Conservation (phyloP, 92 coral and sea anemone genomes). For the Phenganax subtilis region DNA sequence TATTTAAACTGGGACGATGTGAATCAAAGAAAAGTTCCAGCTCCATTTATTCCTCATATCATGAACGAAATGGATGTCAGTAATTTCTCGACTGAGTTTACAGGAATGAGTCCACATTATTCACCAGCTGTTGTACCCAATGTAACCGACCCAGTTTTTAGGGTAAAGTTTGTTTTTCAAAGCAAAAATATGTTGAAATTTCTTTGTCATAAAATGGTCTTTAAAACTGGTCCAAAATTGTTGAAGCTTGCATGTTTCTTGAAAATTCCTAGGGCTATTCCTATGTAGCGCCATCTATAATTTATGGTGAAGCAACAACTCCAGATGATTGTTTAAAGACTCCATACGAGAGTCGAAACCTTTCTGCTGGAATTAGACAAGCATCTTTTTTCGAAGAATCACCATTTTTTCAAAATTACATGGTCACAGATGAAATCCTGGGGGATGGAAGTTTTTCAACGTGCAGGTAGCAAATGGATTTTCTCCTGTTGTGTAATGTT, state of each 20-base stretch:
- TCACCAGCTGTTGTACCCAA: conserved; percentile 94
- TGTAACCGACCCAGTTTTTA: conserved; percentile 85
- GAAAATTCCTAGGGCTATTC: conserved; percentile 75
- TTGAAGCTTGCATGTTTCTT: neutral
- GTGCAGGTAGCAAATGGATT: conserved; percentile 60
- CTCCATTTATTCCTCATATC: conserved; percentile 86
- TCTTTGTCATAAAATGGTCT: too few species aligned
- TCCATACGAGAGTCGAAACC: conserved; percentile 59
- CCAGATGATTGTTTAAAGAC: conserved; percentile 46
- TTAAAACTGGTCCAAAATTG: too few species aligned
- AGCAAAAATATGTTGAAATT: too few species aligned
- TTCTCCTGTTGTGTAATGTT: neutral
- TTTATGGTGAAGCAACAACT: conserved; percentile 79
- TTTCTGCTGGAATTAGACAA: conserved; percentile 88
- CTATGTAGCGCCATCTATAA: conserved; percentile 93
- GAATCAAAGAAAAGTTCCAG: conserved; percentile 64
- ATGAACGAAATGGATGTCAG: conserved; percentile 85
- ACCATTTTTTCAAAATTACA: conserved; percentile 84
- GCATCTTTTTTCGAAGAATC: conserved; percentile 98
- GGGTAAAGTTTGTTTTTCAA: conserved; percentile 43
- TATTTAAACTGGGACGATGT: conserved; percentile 67
- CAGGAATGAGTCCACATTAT: conserved; percentile 87
- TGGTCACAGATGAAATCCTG: conserved; percentile 83
- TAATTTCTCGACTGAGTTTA: conserved; percentile 93
- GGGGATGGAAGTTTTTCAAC: conserved; percentile 99